These are phyloP conservation scores for Chelonus formosanus DNA, from an alignment of 2,888 invertebrate species.

Conservation along the genomic window DNA sequence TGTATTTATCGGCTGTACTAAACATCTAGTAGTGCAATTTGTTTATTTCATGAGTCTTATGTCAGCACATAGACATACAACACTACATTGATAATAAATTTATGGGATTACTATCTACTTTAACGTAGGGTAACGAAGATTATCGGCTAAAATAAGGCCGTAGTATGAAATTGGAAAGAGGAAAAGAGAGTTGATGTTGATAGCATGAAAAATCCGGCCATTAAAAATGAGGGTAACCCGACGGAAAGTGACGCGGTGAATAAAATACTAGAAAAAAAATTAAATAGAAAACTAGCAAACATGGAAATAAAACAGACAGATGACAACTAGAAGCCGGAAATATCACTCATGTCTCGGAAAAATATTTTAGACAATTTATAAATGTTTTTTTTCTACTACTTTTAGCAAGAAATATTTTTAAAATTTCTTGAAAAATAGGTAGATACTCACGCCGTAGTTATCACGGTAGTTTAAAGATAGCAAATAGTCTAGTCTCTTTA, in stretches of 20 bases:
- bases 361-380: too few species aligned
- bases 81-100: too few species aligned
- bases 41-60: too few species aligned
- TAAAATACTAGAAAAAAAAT: neutral
- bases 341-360: neutral
- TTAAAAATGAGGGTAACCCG: constrained; percentile 8
- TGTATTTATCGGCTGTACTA: too few species aligned
- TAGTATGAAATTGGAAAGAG: neutral
- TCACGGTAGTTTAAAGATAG: constrained; percentile 12
- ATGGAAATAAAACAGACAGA: constrained; percentile 8
- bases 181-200: constrained; percentile 6
- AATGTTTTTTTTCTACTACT: too few species aligned
- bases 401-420: too few species aligned
- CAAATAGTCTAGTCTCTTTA: constrained; percentile 4
- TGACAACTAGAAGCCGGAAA: constrained; percentile 5
- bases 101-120: too few species aligned
- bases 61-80: too few species aligned
- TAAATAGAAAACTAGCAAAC: constrained; percentile 4
- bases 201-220: constrained; percentile 13
- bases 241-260: constrained; percentile 11
- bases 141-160: too few species aligned
- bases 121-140: too few species aligned
- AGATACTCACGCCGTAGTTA: constrained; percentile 6
- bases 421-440: neutral
- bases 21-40: too few species aligned